Conservation (phyloP, 2,797 vertebrate genomes). For the Eleutherodactylus coqui region DNA sequence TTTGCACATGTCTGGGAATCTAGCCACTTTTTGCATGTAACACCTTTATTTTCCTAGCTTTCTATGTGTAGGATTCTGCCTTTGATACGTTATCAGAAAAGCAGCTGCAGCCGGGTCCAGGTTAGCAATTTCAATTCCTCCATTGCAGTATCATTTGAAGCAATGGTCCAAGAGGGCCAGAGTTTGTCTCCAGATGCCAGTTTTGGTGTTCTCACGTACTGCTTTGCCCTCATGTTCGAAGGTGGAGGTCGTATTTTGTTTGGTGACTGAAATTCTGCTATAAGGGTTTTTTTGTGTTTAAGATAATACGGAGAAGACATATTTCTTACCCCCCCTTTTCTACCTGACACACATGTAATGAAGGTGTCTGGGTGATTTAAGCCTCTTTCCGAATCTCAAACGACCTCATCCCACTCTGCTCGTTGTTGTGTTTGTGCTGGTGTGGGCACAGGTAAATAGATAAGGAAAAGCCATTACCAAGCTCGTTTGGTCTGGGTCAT, state of each 20-base stretch:
- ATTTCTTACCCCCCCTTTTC: conserved; percentile 66
- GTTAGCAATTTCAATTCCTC: neutral
- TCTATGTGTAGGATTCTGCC: neutral
- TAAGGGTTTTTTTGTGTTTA: conserved; percentile 53
- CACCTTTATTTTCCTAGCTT: neutral
- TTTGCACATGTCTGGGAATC: no score
- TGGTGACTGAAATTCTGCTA: conserved; percentile 64
- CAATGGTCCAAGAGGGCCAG: neutral
- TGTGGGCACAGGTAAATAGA: conserved; percentile 69
- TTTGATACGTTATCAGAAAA: neutral
- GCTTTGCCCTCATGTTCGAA: neutral
- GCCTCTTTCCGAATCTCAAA: conserved; percentile 55
- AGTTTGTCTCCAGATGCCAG: neutral
- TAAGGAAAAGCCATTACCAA: conserved; percentile 69
- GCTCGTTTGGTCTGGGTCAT: conserved; percentile 68
- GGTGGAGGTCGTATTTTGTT: conserved; percentile 54
- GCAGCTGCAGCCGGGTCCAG: neutral
- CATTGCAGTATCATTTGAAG: neutral
- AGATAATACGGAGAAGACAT: conserved; percentile 63
- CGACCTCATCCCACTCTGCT: conserved; percentile 43
- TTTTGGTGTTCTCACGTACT: neutral
- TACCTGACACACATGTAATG: conserved; percentile 61
- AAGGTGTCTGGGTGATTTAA: conserved; percentile 67
- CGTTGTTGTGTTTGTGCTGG: conserved; percentile 63
- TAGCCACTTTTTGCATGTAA: neutral